Evolutionary conservation across 2,888 invertebrate genomes (phyloP).

Genomic region (Troides oblongomaculatus): DNA sequence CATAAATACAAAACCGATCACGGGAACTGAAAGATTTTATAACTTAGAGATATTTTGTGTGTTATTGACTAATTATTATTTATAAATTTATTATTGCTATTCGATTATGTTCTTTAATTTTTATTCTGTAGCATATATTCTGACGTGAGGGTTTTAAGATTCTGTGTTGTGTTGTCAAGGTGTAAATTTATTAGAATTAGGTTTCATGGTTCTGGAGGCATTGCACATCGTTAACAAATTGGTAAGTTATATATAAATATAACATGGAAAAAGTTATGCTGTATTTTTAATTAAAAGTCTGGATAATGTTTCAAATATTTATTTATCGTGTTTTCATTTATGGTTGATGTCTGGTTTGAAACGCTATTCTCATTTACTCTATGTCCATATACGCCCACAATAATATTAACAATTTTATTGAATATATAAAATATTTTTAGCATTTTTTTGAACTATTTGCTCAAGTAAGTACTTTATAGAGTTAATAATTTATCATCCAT

Average conservation of each 20-base stretch:
- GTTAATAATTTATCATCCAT: not conserved
- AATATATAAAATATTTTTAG: not conserved
- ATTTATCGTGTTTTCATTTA: not conserved
- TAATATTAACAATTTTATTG: slow-evolving; percentile 8
- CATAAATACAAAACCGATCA: too few relatives aligned
- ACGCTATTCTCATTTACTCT: slow-evolving; percentile 4
- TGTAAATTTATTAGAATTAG: slow-evolving; percentile 14
- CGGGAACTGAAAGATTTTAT: too few relatives aligned
- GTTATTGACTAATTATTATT: too few relatives aligned
- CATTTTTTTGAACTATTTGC: not conserved
- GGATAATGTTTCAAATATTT: not conserved
- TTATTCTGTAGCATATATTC: not conserved
- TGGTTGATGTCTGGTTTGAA: not conserved
- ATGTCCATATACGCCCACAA: slow-evolving; percentile 22
- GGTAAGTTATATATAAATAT: slow-evolving; percentile 12
- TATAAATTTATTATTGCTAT: not conserved
- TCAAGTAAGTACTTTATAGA: not conserved
- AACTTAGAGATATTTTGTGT: too few relatives aligned
- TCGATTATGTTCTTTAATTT: not conserved
- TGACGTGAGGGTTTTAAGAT: not conserved
- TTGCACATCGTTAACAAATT: slow-evolving; percentile 19
- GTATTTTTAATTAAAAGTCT: not conserved
- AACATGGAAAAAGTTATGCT: not conserved
- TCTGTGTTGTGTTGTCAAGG: slow-evolving; percentile 20
- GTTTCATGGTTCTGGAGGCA: slow-evolving; percentile 20